Percentiles rank a stretch among this genome's conserved stretches.
Conservation (phyloP, 30 jellyfish, hydroid and myxozoan genomes). For the Clytia hemisphaerica region DNA sequence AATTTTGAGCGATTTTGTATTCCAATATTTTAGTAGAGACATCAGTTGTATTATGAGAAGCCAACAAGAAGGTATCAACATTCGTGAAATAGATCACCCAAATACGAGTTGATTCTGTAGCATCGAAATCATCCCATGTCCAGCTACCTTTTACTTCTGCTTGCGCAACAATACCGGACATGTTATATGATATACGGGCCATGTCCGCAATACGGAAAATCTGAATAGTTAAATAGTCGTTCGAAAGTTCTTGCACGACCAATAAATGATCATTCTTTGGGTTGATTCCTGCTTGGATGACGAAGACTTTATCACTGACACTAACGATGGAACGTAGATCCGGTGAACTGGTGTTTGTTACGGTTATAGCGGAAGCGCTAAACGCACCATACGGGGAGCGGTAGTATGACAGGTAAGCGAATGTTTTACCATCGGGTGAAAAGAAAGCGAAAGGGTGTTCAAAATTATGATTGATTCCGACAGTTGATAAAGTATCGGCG, state of each 20-base stretch:
- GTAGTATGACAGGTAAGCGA: conserved; percentile 88
- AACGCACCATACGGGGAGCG: conserved; percentile 98
- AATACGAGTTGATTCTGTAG: conserved; percentile 89
- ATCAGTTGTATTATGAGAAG: conserved; percentile 74
- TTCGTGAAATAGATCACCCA: conserved; percentile 91
- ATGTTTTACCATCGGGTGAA: conserved; percentile 80
- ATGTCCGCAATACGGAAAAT: conserved; percentile 73
- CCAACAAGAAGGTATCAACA: conserved; percentile 60
- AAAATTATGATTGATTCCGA: conserved; percentile 85
- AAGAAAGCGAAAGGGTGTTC: conserved; percentile 98
- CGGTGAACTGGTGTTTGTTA: conserved; percentile 72
- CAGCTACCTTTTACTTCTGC: conserved; percentile 97
- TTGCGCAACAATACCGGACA: conserved; percentile 91
- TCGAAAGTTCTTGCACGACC: conserved; percentile 83
- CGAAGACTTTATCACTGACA: conserved; percentile 80
- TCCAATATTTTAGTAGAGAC: conserved; percentile 65
- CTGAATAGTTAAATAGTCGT: conserved; percentile 76
- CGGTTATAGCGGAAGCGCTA: conserved; percentile 96
- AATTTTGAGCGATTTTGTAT: conserved; percentile 65
- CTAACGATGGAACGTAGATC: conserved; percentile 86
- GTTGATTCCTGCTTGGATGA: conserved; percentile 93
- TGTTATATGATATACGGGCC: conserved; percentile 83
- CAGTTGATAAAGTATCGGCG: conserved; percentile 95
- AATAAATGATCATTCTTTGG: conserved; percentile 74
- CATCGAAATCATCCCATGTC: conserved; percentile 96